These are phyloP conservation scores for Argya squamiceps DNA, from an alignment of 2,797 vertebrate species.

Conservation along the genomic window DNA sequence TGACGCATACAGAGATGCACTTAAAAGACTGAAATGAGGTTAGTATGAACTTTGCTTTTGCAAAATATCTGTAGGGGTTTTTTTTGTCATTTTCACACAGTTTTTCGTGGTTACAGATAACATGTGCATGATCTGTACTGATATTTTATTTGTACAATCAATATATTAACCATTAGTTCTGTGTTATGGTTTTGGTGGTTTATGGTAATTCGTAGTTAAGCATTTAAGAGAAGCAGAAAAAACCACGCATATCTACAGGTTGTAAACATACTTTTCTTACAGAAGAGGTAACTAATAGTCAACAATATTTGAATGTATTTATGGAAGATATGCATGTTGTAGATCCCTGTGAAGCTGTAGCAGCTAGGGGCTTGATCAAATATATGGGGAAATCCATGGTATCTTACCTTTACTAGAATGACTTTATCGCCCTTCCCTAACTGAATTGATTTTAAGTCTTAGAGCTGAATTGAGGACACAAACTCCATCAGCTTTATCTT, in stretches of 20 bases:
- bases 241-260: not conserved
- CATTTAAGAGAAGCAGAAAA: not conserved
- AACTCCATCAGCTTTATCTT: constrained; percentile 21
- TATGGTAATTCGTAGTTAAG: not conserved
- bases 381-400: not conserved
- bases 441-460: constrained; percentile 20
- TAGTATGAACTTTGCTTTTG: not conserved
- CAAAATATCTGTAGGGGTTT: not conserved
- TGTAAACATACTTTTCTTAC: not conserved
- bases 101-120: not conserved
- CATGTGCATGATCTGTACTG: not conserved
- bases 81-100: not conserved
- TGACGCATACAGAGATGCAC: not conserved
- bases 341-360: not conserved
- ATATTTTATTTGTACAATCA: not conserved
- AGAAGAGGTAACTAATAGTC: not conserved
- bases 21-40: not conserved
- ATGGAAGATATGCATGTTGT: not conserved
- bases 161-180: not conserved
- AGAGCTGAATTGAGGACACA: constrained; percentile 7
- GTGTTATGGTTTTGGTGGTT: accelerated
- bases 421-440: not conserved
- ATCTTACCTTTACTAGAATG: not conserved
- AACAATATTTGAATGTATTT: not conserved
- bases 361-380: not conserved